A percentile compares a stretch with the other conserved stretches of the same genome.
Conservation (phyloP, 2,888 invertebrate species). For the Sinotaia quadrata region DNA sequence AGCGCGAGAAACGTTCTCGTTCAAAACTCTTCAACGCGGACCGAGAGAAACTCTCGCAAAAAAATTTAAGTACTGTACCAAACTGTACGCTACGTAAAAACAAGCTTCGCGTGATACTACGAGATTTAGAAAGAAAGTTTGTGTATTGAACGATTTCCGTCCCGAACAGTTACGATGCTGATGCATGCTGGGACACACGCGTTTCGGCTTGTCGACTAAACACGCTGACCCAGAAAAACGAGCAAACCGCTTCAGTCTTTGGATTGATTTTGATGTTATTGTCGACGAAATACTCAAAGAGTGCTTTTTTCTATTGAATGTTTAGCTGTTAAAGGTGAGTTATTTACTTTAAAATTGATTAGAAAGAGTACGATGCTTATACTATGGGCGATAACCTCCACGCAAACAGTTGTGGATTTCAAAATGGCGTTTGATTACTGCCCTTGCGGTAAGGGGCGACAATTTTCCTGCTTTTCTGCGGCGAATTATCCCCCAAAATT, state of each 20-base stretch:
- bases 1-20: no score
- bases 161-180: neutral
- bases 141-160: neutral
- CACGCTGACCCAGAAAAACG: constrained; percentile 23
- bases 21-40: no score
- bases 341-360: neutral
- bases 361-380: neutral
- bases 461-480: constrained; percentile 37
- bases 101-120: neutral
- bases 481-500: constrained; percentile 30
- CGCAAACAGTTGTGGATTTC: constrained; percentile 32
- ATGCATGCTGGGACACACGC: constrained; percentile 29
- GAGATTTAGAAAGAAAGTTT: neutral
- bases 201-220: constrained; percentile 29
- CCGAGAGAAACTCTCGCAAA: no score
- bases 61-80: no score
- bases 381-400: constrained; percentile 47
- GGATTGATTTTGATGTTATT: neutral
- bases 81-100: no score
- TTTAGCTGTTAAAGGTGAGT: constrained; percentile 13
- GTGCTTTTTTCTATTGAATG: constrained; percentile 7
- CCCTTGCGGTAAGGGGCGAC: constrained; percentile 49
- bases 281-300: neutral
- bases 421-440: constrained; percentile 47
- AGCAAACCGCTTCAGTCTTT: neutral